Conservation (phyloP, 1,140 invertebrate genomes). For the Hermetia illucens region DNA sequence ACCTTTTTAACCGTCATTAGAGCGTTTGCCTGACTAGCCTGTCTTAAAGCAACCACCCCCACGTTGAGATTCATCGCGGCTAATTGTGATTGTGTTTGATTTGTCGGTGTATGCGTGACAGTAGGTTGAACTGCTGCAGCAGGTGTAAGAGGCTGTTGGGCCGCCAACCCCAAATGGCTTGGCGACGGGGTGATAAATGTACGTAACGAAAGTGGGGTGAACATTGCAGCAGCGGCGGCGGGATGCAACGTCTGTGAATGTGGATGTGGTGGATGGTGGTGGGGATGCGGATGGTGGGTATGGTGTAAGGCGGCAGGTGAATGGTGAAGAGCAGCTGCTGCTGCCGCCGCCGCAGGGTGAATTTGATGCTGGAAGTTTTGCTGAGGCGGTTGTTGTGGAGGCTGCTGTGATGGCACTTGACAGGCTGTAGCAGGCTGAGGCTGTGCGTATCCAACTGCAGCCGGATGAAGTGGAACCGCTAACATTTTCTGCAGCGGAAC, state of each 20-base stretch:
- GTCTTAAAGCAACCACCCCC: slow-evolving; percentile 10
- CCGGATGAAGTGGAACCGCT: slow-evolving; percentile 30
- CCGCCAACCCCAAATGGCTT: slow-evolving; percentile 2
- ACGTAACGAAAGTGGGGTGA: slow-evolving; percentile 9
- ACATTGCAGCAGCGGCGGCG: slow-evolving; percentile 10
- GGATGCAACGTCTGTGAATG: slow-evolving; percentile 8
- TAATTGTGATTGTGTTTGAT: slow-evolving; percentile 9
- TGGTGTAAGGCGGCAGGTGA: background rate
- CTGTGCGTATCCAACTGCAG: slow-evolving; percentile 9
- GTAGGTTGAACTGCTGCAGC: background rate
- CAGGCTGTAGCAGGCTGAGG: slow-evolving; percentile 10
- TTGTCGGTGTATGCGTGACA: background rate
- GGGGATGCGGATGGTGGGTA: background rate
- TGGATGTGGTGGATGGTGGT: background rate
- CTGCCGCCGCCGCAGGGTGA: slow-evolving; percentile 16
- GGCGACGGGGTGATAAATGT: slow-evolving; percentile 8
- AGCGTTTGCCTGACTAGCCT: background rate
- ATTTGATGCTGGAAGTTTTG: slow-evolving; percentile 17
- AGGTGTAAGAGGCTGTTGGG: slow-evolving; percentile 2
- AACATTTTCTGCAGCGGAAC: slow-evolving; percentile 38
- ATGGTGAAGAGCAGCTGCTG: slow-evolving; percentile 10
- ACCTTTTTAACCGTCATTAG: slow-evolving; percentile 11
- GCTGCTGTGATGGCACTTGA: slow-evolving; percentile 19
- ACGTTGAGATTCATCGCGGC: slow-evolving; percentile 10
- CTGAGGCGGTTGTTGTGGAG: slow-evolving; percentile 23